Evolutionary conservation across 1,140 invertebrate genomes (phyloP).

Genomic region (Sycobia sp.): DNA sequence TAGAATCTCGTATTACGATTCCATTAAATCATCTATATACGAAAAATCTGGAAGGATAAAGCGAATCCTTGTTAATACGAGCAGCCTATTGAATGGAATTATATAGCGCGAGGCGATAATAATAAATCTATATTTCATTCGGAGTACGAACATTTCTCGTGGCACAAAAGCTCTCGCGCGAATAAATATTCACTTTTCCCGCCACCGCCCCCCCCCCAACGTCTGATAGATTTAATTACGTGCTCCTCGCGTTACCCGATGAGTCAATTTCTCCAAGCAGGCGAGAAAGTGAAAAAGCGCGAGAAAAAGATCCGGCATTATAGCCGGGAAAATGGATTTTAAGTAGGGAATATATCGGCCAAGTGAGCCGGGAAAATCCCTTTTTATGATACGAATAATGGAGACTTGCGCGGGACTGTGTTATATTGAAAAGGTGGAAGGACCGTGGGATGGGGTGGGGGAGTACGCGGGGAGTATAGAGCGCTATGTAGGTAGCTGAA

Average conservation of each 20-base stretch:
- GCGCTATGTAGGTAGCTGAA: too few relatives aligned
- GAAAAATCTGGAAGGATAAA: too few relatives aligned
- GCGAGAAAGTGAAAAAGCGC: neutral
- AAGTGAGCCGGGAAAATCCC: neutral
- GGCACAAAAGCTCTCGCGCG: neutral
- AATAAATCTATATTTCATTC: neutral
- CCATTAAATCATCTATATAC: too few relatives aligned
- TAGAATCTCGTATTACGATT: too few relatives aligned
- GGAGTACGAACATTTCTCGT: neutral
- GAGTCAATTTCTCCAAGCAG: neutral
- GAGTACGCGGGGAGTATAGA: too few relatives aligned
- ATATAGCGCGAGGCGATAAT: neutral
- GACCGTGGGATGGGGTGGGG: too few relatives aligned
- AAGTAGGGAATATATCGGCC: neutral
- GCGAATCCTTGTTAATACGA: too few relatives aligned
- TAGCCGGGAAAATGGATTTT: neutral
- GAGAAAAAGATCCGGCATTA: neutral
- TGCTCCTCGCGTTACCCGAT: neutral
- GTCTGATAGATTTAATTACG: slow-evolving; percentile 15
- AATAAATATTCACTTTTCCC: neutral
- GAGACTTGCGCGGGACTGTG: too few relatives aligned
- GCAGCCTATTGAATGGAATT: too few relatives aligned
- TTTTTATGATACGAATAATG: too few relatives aligned
- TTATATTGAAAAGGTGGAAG: too few relatives aligned
- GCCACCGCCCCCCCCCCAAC: neutral